Evolutionary conservation across 2,888 invertebrate species (phyloP), one percentile per base, ranked within the genome.

Genomic region (Sipha maydis): DNA sequence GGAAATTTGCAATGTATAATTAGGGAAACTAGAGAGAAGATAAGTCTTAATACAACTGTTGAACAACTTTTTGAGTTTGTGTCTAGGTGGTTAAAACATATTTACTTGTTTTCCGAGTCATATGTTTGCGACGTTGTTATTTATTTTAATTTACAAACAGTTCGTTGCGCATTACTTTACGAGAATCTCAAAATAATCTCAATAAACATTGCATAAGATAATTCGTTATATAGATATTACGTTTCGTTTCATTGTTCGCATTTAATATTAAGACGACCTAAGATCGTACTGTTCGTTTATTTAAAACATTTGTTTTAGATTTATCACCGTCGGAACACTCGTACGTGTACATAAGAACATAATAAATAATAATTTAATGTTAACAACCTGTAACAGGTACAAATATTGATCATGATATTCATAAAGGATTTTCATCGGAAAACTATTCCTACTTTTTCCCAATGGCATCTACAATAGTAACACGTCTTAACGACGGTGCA

Each of bases 31-130:
- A 77, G 56, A 85, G 85, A 67, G 48, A 67, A 85, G 19, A 31
- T 76, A 85, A 67, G 85, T 84, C 84, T 84, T 76, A 84, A 76
- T 84, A 84, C 76, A 84, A 84, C 76, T 84, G 75, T 61, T 76
- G 84, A 84, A 84, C 41, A 84, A 84, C 75, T 76, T 84, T 84
- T 76, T 41, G 61, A 84, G 76, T 84, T 84, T 61, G 84, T n/a
- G 75, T 61, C 61, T 76, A 76, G 84, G 75, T 41, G 84, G 84
- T 76, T 84, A 41, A 76, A 76, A 84, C 56, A 84, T 56, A 83
- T 83, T 76, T 61, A 61, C 76, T 61, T n/a, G 75, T 75, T 34
- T 38, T 28, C 75, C 76, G 75, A 73, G 34, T 73, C 83, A 83
- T 38, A 38, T 76, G 84, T 75, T 61, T 21, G 75, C 38, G 75